These are phyloP conservation scores for Glandiceps talaboti DNA, from an alignment of 53 echinoderm and acorn worm species.

Conservation along the genomic window DNA sequence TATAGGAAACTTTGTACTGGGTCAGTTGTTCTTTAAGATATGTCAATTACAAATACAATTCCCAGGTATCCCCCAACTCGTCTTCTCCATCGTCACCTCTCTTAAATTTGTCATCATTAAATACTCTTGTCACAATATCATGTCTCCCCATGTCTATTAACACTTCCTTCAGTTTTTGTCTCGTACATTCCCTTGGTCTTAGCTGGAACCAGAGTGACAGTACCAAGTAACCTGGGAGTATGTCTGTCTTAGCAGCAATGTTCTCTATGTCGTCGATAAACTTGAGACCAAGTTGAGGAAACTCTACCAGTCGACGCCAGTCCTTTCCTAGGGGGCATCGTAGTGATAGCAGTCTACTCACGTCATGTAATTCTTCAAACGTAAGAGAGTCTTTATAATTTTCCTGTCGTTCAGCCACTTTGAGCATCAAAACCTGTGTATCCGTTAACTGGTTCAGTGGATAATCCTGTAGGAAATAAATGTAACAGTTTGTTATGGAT, in stretches of 20 bases:
- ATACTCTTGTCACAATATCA: background rate
- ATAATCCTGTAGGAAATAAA: background rate
- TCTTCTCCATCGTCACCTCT: no score
- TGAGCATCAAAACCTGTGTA: background rate
- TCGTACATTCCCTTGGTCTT: background rate
- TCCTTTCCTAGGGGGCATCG: background rate
- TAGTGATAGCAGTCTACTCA: background rate
- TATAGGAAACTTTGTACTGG: no score
- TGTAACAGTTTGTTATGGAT: background rate
- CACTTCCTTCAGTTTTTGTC: background rate
- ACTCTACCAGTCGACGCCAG: background rate
- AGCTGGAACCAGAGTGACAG: background rate
- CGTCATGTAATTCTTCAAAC: background rate
- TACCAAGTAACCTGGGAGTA: background rate
- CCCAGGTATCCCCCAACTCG: no score
- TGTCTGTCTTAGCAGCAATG: background rate
- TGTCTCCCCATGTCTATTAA: background rate
- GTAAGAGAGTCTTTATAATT: background rate
- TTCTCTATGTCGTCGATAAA: background rate
- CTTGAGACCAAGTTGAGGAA: background rate
- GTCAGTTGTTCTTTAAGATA: no score
- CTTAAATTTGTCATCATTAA: no score
- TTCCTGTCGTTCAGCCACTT: background rate
- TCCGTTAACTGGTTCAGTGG: background rate
- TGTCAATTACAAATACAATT: no score